These are phyloP conservation scores for Nothoprocta perdicaria DNA, from an alignment of 2,113 vertebrate species.

Conservation along the genomic window DNA sequence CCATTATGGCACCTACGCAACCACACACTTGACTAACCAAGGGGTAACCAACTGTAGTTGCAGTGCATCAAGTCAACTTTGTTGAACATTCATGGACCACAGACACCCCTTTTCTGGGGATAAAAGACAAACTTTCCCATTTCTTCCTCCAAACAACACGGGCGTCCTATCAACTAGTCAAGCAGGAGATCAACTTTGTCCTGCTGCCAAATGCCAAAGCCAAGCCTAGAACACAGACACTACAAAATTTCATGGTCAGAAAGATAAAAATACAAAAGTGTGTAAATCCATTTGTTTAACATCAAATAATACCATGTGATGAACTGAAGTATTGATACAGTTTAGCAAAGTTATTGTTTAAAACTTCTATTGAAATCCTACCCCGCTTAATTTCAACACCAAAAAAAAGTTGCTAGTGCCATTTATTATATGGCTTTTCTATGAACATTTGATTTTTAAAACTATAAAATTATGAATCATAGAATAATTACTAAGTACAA, in stretches of 20 bases:
- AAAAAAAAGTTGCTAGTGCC: neutral
- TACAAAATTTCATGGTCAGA: neutral
- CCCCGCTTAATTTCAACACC: fast-evolving
- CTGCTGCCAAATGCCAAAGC: neutral
- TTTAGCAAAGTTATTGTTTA: neutral
- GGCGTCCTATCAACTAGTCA: neutral
- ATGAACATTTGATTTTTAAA: neutral
- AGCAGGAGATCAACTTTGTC: neutral
- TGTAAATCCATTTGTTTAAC: neutral
- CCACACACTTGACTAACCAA: slow-evolving; percentile 27
- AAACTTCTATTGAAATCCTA: neutral
- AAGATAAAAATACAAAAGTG: neutral
- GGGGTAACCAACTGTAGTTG: slow-evolving; percentile 22
- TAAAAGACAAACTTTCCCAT: neutral
- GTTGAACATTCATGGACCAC: neutral
- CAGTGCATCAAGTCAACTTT: slow-evolving; percentile 40
- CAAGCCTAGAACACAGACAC: neutral
- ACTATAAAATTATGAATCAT: neutral
- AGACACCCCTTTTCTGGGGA: neutral
- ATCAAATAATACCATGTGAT: neutral
- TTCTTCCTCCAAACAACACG: neutral
- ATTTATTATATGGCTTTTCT: neutral
- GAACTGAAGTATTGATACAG: neutral
- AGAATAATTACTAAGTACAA: neutral
- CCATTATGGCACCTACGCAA: neutral